phyloP scores from a whole-genome alignment of 2,113 vertebrate genomes.

The Ia io region DNA sequence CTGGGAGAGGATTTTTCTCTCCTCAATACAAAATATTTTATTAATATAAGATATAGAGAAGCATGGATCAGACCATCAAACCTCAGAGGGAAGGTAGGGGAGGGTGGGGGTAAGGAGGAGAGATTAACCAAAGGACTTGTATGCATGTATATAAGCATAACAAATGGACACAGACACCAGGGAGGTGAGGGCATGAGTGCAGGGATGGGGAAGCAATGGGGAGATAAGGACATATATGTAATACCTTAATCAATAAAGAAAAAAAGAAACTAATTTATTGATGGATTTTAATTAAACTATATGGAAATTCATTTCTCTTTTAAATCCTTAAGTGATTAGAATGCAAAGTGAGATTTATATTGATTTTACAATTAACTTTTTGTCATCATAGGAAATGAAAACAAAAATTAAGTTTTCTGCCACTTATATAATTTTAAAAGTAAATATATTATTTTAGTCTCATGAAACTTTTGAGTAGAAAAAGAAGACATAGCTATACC shows the following conservation, averaged over 20 bases:
- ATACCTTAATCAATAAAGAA: too few relatives aligned
- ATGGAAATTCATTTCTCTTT: not conserved
- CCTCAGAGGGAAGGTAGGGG: too few relatives aligned
- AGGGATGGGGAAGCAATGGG: too few relatives aligned
- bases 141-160: too few relatives aligned
- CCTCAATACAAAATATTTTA: not conserved
- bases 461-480: not conserved
- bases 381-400: slow-evolving; percentile 21
- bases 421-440: not conserved
- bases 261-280: not conserved
- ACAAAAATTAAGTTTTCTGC: slow-evolving; percentile 3
- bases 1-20: not conserved
- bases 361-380: not conserved
- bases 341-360: not conserved
- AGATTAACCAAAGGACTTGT: too few relatives aligned
- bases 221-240: too few relatives aligned
- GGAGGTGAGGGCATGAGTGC: too few relatives aligned
- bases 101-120: too few relatives aligned
- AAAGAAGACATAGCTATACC: not conserved
- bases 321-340: slow-evolving; percentile 6
- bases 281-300: not conserved
- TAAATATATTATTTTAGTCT: not conserved
- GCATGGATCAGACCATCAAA: too few relatives aligned
- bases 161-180: too few relatives aligned
- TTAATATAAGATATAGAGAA: not conserved